phyloP scores from a whole-genome alignment of 2,888 invertebrate genomes.

The Chelonus formosanus region DNA sequence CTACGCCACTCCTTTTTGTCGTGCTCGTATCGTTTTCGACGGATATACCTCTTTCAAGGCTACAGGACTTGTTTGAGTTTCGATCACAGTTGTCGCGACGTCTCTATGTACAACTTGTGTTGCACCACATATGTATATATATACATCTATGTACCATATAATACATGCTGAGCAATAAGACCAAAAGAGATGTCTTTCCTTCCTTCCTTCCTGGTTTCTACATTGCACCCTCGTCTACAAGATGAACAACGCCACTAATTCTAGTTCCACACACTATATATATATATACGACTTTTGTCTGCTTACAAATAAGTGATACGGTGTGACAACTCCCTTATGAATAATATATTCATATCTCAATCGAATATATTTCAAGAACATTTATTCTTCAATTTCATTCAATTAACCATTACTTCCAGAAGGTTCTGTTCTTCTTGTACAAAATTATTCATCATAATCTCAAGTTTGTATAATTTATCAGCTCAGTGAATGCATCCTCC shows the following conservation, averaged over 20 bases:
- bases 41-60: conserved; percentile 36
- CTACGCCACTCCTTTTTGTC: conserved; percentile 14
- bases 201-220: conserved; percentile 14
- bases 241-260: background rate
- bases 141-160: background rate
- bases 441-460: no score
- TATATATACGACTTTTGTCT: background rate
- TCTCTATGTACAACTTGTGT: conserved; percentile 13
- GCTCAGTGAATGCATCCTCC: no score
- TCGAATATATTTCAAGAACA: background rate
- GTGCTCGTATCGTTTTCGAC: conserved; percentile 20
- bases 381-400: no score
- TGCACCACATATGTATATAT: background rate
- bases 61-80: conserved; percentile 26
- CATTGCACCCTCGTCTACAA: conserved; percentile 1
- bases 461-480: no score
- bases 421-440: no score
- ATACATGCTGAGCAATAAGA: background rate
- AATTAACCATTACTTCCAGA: no score
- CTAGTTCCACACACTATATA: background rate
- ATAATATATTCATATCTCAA: background rate
- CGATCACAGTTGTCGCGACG: conserved; percentile 36
- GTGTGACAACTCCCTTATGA: background rate
- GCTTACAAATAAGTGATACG: conserved; percentile 7
- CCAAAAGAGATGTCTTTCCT: conserved; percentile 15